phyloP scores from a whole-genome alignment of 2,113 vertebrate species.

The Garra rufa region DNA sequence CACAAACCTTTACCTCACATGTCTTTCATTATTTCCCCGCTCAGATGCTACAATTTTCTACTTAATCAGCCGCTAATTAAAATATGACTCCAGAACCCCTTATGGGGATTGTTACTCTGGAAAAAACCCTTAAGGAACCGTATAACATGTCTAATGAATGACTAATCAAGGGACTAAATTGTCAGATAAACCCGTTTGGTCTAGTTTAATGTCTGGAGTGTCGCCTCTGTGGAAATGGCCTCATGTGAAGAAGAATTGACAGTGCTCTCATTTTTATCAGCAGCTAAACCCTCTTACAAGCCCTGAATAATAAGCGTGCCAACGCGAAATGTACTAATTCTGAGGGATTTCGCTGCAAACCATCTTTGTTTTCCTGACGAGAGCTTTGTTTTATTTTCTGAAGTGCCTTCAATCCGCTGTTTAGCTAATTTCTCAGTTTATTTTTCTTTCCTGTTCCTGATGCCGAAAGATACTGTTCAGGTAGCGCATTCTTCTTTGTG shows the following conservation, averaged over 20 bases:
- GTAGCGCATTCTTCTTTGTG: neutral
- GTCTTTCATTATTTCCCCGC: constrained; percentile 52
- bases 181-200: constrained; percentile 55
- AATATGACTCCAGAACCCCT: constrained; percentile 57
- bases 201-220: constrained; percentile 46
- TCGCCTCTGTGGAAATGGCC: constrained; percentile 33
- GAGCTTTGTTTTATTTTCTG: neutral
- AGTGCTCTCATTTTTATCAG: constrained; percentile 30
- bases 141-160: constrained; percentile 63
- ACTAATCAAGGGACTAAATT: constrained; percentile 55
- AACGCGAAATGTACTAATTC: constrained; percentile 17
- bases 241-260: constrained; percentile 35
- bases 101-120: constrained; percentile 54
- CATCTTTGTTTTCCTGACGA: constrained; percentile 24
- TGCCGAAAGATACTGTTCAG: constrained; percentile 1
- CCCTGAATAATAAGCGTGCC: constrained; percentile 25
- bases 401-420: neutral
- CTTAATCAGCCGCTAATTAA: constrained; percentile 69
- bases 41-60: constrained; percentile 59
- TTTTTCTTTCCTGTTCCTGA: neutral
- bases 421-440: too few relatives aligned
- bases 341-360: constrained; percentile 4
- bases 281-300: constrained; percentile 20
- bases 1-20: constrained; percentile 50
- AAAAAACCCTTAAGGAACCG: constrained; percentile 41